Evolutionary conservation across 2,888 invertebrate species (phyloP).

Genomic region (Dicycla oo): DNA sequence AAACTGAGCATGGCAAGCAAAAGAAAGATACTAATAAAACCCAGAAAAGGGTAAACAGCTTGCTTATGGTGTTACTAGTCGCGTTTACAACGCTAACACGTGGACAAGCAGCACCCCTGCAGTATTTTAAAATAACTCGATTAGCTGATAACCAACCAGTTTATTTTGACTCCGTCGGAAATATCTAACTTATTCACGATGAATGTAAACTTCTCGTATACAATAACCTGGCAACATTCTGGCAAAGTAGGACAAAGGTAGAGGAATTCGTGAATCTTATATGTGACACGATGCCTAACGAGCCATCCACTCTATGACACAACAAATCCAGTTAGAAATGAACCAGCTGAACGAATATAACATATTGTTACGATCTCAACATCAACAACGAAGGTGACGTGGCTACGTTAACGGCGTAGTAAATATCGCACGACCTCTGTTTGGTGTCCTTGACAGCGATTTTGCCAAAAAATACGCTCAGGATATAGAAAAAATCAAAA

Average conservation of each 20-base stretch:
- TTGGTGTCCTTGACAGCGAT: background rate
- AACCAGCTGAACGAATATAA: too few species aligned
- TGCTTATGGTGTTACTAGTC: conserved; percentile 4
- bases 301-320: too few species aligned
- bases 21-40: background rate
- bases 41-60: too few species aligned
- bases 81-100: too few species aligned
- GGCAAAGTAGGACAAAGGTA: conserved; percentile 20
- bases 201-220: conserved; percentile 22
- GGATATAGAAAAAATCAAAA: background rate
- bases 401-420: too few species aligned
- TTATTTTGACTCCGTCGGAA: conserved; percentile 5
- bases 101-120: conserved; percentile 1
- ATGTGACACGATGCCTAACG: background rate
- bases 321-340: background rate
- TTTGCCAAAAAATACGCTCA: conserved; percentile 5
- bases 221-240: conserved; percentile 27
- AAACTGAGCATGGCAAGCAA: background rate
- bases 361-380: too few species aligned
- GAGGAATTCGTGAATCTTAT: background rate
- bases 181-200: too few species aligned
- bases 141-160: conserved; percentile 6
- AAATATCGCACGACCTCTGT: too few species aligned
- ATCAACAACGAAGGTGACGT: too few species aligned
- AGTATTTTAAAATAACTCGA: conserved; percentile 10